Evolutionary conservation across 2,888 invertebrate genomes (phyloP), one percentile per base, ranked within the genome.

Genomic region (Neocrepidodera transversa): DNA sequence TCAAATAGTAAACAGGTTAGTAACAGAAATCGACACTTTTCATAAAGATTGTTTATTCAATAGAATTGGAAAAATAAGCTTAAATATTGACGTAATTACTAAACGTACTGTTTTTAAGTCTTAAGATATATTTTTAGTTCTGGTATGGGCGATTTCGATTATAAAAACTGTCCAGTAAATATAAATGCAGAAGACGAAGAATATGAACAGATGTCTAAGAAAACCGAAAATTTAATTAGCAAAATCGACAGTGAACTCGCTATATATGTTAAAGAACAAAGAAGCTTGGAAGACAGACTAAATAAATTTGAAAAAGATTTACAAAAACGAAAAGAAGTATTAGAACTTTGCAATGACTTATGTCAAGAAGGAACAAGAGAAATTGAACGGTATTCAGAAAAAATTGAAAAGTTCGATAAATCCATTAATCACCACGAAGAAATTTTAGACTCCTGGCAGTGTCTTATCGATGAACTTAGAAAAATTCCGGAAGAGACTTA

Each of bases 371-470:
- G 66, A 17, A 18, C 60, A 1, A 50, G 43, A 14, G 63, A 66
- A 43, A 53, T 68, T 6, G 43, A 60, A 40, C 64, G 62, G 28
- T 63, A 47, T 54, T 63, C 65, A 7, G 56, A 62, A 28, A 64
- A 64, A 48, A 65, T 51, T 11, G 55, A 64, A 17, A 49, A 60
- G 17, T 64, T 64, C 8, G 66, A 65, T 18, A 32, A 36, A 17
- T 51, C 63, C 14, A 56, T 69, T 23, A 52, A 54, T 18, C 56
- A 65, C 16, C 53, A 68, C 8, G 64, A 68, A 30, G 62, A 66
- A 55, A 57, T 63, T 38, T 35, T 67, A n/a, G 63, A 60, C 14
- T 69, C 68, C 1, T 69, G 64, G 68, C 65, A 67, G 55, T 65
- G 58, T 18, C 54, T 68, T n/a, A 66, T 68, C 30, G 65, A 66